These are phyloP conservation scores for Syrmaticus mikado DNA, from an alignment of 2,113 vertebrate species.

Conservation along the genomic window DNA sequence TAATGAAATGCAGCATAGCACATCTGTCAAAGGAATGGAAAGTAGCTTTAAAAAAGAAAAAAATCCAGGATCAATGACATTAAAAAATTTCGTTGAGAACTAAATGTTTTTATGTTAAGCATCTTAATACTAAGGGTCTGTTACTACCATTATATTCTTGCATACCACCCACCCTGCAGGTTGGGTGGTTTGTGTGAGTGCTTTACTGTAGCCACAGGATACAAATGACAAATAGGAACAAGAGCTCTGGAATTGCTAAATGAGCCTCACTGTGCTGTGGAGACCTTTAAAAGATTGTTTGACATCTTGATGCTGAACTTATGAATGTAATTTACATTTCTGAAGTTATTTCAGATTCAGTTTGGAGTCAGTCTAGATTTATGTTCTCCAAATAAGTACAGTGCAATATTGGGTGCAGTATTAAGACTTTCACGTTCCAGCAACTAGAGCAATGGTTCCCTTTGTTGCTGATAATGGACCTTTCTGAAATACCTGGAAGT, in stretches of 20 bases:
- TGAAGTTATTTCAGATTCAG: constrained; percentile 1
- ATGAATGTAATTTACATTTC: constrained; percentile 32
- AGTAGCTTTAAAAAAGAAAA: constrained; percentile 64
- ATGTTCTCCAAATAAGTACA: not conserved
- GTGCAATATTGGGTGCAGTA: not conserved
- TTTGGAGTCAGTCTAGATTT: not conserved
- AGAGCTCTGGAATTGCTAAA: not conserved
- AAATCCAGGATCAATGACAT: constrained; percentile 70
- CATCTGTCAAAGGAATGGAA: constrained; percentile 76
- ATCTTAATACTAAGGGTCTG: constrained; percentile 63
- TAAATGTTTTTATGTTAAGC: constrained; percentile 52
- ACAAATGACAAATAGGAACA: constrained; percentile 1
- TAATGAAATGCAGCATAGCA: constrained; percentile 79
- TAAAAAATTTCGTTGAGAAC: constrained; percentile 69
- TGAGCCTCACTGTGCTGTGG: not conserved
- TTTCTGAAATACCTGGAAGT: constrained; percentile 13
- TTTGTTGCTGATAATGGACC: constrained; percentile 6
- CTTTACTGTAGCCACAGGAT: not conserved
- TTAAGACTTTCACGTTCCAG: not conserved
- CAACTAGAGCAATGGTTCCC: not conserved
- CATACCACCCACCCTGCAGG: not conserved
- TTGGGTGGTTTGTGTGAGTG: not conserved
- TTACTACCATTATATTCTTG: not conserved
- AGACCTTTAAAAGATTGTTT: not conserved
- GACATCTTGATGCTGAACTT: not conserved